Percentiles rank a stretch among this genome's conserved stretches.
Conservation (phyloP, 2,888 invertebrate species). For the Meandrusa payeni region DNA sequence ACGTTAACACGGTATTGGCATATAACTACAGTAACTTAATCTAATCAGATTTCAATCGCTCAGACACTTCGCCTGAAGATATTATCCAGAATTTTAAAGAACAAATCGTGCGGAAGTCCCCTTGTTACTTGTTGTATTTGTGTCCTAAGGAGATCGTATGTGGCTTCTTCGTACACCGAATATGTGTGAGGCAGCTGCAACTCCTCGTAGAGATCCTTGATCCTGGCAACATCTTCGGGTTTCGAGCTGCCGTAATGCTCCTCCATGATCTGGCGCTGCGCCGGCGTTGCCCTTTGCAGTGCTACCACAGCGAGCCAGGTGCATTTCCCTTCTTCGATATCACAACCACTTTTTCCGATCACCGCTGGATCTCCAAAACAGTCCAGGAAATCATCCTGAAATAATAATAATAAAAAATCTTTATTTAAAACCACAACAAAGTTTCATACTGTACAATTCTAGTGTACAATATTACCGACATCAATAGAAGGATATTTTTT, state of each 20-base stretch:
- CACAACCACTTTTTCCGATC: conserved; percentile 94
- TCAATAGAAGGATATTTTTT: too few relatives aligned
- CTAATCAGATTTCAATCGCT: conserved; percentile 28
- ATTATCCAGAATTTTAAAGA: conserved; percentile 90
- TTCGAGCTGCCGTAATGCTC: conserved; percentile 88
- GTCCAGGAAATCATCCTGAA: conserved; percentile 92
- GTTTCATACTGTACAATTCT: too few relatives aligned
- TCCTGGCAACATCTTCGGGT: conserved; percentile 82
- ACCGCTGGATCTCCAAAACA: conserved; percentile 92
- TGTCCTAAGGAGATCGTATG: conserved; percentile 89
- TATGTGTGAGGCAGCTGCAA: conserved; percentile 88
- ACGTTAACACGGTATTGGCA: too few relatives aligned
- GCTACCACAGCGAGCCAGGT: conserved; percentile 96
- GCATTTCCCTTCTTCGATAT: conserved; percentile 98
- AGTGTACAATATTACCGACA: too few relatives aligned
- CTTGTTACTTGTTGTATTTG: conserved; percentile 92
- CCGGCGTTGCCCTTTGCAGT: conserved; percentile 86
- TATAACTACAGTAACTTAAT: too few relatives aligned
- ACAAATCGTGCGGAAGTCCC: conserved; percentile 89
- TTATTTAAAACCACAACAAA: too few relatives aligned
- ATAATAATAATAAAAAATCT: too few relatives aligned
- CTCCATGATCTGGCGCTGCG: conserved; percentile 86
- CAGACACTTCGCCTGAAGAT: conserved; percentile 87
- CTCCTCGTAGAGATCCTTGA: conserved; percentile 89
- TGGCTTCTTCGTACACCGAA: conserved; percentile 90